Base-by-base conservation (phyloP, 2,113 vertebrate species). In the Gymnogyps californianus region DNA sequence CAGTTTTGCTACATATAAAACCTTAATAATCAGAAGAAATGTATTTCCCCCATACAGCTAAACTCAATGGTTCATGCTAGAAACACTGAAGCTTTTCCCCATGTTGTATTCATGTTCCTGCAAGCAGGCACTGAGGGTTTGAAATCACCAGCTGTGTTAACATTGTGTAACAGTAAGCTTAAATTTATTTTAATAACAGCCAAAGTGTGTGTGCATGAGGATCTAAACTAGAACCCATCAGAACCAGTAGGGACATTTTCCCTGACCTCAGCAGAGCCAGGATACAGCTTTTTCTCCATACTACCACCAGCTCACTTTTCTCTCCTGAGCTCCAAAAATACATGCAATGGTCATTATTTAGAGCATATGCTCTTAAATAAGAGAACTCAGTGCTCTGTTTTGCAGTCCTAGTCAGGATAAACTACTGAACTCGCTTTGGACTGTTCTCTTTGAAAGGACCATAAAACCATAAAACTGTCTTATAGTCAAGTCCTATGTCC, bases 21-120 rank as follows among this genome's bases (percentile, higher is more conserved):
- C 70, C 83, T 92, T 92, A 91, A 58, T 89, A 81, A 94, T 81
- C 76, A 92, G 83, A 87, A 66, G 61, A 95, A 92, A 80, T 26
- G 0, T 51, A 86, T 95, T 96, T 81, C 11, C 55, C 49, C 46
- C 64, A 31, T 88, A 34, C 16, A 74, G 77, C 59, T 93, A 65
- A 95, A 82, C 49, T 71, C 81, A 84, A 0, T 26, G 51, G 71
- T 70, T 95, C 29, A 5, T 18, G 28, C 54, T 52, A 47, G 54
- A 83, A 84, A 83, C 34, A 57, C 2, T 36, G 64, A 75, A 67
- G 32, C 46, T 76, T 93, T 92, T 93, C 72, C 26, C 12, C 21
- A 28, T 55, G 31, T 62, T 22, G 0, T 81, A 84, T 66, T 93
- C n/a, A 9, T 20, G 40, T 79, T 79, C 65, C 61, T 8, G 8